Percentiles rank a stretch among this genome's conserved stretches.
These are phyloP conservation scores for Varecia variegata DNA, from an alignment of 2,797 vertebrate species.

Conservation along the genomic window DNA sequence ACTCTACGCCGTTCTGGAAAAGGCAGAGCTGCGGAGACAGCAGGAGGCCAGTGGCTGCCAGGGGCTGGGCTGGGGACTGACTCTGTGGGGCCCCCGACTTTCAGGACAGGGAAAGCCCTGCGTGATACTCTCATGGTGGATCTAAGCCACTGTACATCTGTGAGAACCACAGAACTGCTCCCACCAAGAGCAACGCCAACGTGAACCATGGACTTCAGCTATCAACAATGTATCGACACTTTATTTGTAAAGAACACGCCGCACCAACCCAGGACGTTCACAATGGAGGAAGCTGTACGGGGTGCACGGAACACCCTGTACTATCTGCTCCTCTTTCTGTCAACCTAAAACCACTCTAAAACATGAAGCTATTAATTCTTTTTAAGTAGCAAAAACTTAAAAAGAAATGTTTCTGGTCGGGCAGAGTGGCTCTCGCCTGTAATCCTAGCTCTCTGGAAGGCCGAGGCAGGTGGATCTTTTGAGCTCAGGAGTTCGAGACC, in stretches of 20 bases:
- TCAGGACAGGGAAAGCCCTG: not conserved
- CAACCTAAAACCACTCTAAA: constrained; percentile 20
- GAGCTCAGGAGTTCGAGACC: too few relatives aligned
- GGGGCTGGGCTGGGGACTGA: not conserved
- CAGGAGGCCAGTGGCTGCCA: not conserved
- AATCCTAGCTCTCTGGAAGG: too few relatives aligned
- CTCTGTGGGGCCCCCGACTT: too few relatives aligned
- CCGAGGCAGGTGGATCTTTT: too few relatives aligned
- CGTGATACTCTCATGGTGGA: too few relatives aligned
- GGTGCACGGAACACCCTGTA: not conserved
- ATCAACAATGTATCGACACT: not conserved
- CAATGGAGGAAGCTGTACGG: not conserved
- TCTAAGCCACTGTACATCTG: not conserved
- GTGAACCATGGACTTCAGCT: too few relatives aligned
- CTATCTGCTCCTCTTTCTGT: not conserved
- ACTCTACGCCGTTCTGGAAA: not conserved
- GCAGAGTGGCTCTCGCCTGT: too few relatives aligned
- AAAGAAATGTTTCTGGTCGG: not conserved
- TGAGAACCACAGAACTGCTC: not conserved
- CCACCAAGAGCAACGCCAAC: not conserved
- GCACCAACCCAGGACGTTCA: not conserved
- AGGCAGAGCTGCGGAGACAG: not conserved
- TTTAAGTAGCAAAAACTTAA: not conserved
- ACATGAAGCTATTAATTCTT: not conserved
- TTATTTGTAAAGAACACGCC: not conserved